Evolutionary conservation across 30 jellyfish, hydroid and myxozoan species (phyloP).

Genomic region (Hydractinia echinata): DNA sequence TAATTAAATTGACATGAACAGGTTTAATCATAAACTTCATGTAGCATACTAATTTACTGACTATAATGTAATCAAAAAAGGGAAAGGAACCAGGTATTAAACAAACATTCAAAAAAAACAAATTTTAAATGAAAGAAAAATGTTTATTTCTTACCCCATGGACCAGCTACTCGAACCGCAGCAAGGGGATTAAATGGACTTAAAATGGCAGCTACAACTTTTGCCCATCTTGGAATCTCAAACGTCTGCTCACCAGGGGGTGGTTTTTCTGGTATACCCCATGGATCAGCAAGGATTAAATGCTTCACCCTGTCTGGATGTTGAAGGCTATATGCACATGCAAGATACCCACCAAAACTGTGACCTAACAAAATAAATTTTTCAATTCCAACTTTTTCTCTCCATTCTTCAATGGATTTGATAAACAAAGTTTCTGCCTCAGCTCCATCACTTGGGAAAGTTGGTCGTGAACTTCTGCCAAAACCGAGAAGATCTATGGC

Average conservation of each 20-base stretch:
- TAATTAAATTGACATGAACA: too few species aligned
- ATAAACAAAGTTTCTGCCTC: slow-evolving; percentile 86
- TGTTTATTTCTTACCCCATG: slow-evolving; percentile 60
- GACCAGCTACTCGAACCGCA: slow-evolving; percentile 93
- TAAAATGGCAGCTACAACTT: slow-evolving; percentile 78
- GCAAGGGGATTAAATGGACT: slow-evolving; percentile 93
- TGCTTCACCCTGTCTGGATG: slow-evolving; percentile 91
- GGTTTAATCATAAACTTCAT: too few species aligned
- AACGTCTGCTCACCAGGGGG: slow-evolving; percentile 92
- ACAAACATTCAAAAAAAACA: background rate
- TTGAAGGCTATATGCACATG: slow-evolving; percentile 72
- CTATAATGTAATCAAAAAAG: too few species aligned
- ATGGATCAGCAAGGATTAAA: slow-evolving; percentile 95
- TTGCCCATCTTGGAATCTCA: slow-evolving; percentile 93
- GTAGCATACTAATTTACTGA: too few species aligned
- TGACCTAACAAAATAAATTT: slow-evolving; percentile 89
- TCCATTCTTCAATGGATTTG: slow-evolving; percentile 90
- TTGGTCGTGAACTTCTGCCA: slow-evolving; percentile 94
- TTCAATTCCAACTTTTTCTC: slow-evolving; percentile 66
- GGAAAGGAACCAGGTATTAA: background rate
- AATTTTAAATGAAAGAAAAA: background rate
- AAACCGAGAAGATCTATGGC: slow-evolving; percentile 88
- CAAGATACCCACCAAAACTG: slow-evolving; percentile 94
- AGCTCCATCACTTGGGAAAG: slow-evolving; percentile 82
- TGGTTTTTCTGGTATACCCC: slow-evolving; percentile 98